A percentile compares a stretch with the other conserved stretches of the same genome.
Conservation (phyloP, 2,797 vertebrate genomes). For the Microctenopoma lineatum region DNA sequence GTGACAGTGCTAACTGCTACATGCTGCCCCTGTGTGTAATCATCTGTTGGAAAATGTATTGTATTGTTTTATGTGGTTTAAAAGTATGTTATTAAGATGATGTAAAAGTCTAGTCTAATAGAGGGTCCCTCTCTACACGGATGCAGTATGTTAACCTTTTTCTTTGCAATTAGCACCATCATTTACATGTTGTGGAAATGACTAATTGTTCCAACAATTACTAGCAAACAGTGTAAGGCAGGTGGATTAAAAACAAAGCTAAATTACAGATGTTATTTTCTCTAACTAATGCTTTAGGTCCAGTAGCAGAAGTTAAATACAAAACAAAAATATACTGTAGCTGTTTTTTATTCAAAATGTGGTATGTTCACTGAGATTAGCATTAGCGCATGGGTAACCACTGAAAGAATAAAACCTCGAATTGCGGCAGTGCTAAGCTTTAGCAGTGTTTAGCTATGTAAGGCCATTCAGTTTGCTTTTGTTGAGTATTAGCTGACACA, state of each 20-base stretch:
- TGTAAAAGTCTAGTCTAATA: background rate
- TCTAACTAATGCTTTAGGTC: background rate
- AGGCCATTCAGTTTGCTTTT: slow-evolving; percentile 23
- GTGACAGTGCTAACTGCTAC: too few species aligned
- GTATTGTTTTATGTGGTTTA: too few species aligned
- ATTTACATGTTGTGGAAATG: slow-evolving; percentile 2
- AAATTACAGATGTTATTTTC: slow-evolving; percentile 1
- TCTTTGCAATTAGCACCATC: background rate
- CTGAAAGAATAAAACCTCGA: background rate
- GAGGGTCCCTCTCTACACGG: background rate
- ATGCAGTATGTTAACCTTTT: background rate
- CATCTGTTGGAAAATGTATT: too few species aligned
- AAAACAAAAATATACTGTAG: background rate
- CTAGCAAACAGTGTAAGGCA: slow-evolving; percentile 31
- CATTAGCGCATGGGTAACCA: background rate
- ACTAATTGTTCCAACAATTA: background rate
- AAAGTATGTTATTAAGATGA: background rate
- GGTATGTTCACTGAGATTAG: background rate
- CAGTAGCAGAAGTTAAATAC: background rate
- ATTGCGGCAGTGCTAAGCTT: slow-evolving; percentile 31
- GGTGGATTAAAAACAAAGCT: background rate
- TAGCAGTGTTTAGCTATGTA: slow-evolving; percentile 27
- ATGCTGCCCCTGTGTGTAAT: too few species aligned
- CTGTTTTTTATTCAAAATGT: slow-evolving; percentile 1
- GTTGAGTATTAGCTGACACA: background rate